These are phyloP conservation scores for Andrena hattorfiana DNA, from an alignment of 2,888 invertebrate species.

Conservation along the genomic window DNA sequence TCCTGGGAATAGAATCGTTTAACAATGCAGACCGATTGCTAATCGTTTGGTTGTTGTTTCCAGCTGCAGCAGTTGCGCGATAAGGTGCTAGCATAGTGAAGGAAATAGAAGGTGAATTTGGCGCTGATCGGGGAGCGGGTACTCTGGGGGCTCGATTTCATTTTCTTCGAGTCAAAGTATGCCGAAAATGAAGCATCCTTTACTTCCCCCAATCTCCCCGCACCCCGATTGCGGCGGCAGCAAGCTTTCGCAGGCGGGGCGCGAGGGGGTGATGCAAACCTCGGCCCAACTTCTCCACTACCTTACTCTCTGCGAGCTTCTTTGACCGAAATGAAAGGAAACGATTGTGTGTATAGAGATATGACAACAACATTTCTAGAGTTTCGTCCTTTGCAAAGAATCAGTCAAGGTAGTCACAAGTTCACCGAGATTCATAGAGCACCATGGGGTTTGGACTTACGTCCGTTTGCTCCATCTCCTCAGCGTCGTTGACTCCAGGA, in stretches of 20 bases:
- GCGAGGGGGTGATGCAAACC: constrained; percentile 74
- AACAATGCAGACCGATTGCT: not conserved
- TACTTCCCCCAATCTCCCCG: constrained; percentile 80
- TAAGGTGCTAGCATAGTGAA: constrained; percentile 47
- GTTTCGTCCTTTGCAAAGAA: not conserved
- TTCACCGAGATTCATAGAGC: constrained; percentile 54
- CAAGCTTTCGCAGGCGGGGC: constrained; percentile 83
- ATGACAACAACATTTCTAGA: not conserved
- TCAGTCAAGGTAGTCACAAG: constrained; percentile 62
- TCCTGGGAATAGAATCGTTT: too few species aligned
- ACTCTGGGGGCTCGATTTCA: constrained; percentile 71
- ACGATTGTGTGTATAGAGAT: not conserved
- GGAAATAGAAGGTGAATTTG: constrained; percentile 30
- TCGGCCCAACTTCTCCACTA: constrained; percentile 60
- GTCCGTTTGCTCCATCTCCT: constrained; percentile 94
- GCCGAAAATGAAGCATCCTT: constrained; percentile 18
- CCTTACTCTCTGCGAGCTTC: constrained; percentile 25
- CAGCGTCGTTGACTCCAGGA: constrained; percentile 97
- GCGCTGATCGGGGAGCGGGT: constrained; percentile 82
- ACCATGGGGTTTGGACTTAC: constrained; percentile 88
- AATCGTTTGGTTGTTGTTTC: not conserved
- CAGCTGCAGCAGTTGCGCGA: constrained; percentile 32
- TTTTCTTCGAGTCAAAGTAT: constrained; percentile 37
- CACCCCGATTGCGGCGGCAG: constrained; percentile 83
- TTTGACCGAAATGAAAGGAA: not conserved